Percentiles rank a stretch among this genome's conserved stretches.
These are phyloP conservation scores for Podotricha telesiphe DNA, from an alignment of 2,888 invertebrate species.

Conservation along the genomic window DNA sequence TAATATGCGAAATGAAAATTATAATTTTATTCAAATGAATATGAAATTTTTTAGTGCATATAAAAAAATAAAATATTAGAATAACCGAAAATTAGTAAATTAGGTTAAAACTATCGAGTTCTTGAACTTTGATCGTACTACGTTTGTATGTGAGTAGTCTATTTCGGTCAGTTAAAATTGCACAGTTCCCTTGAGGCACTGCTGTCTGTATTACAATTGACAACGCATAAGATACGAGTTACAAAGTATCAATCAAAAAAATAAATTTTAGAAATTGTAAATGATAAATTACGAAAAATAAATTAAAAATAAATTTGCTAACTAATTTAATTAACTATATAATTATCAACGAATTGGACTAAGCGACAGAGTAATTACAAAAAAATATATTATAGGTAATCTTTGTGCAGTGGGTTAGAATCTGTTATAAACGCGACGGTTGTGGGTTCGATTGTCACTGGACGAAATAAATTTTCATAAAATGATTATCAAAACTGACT, in stretches of 20 bases:
- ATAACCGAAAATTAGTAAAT: neutral
- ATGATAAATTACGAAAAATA: neutral
- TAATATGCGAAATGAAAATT: too few relatives aligned
- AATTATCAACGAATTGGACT: neutral
- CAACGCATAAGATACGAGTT: slow-evolving; percentile 12
- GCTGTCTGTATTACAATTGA: slow-evolving; percentile 17
- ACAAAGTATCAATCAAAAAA: neutral
- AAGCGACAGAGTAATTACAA: neutral
- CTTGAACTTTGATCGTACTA: slow-evolving; percentile 31
- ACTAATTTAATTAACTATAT: neutral
- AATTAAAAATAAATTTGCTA: neutral
- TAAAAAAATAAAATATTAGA: neutral
- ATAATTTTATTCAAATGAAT: too few relatives aligned
- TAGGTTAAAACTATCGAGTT: slow-evolving; percentile 6
- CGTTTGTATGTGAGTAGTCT: slow-evolving; percentile 37
- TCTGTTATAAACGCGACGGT: too few relatives aligned
- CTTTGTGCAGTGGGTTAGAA: too few relatives aligned
- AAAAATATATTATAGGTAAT: neutral
- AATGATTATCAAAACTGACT: too few relatives aligned
- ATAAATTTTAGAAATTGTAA: neutral
- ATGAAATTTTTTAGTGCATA: neutral
- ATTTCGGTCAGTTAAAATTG: slow-evolving; percentile 52
- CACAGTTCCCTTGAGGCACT: slow-evolving; percentile 50
- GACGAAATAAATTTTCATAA: too few relatives aligned
- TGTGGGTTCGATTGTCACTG: too few relatives aligned